Percentiles rank a stretch among this genome's conserved stretches.
phyloP scores from a whole-genome alignment of 2,113 vertebrate species.

The Melanerpes formicivorus region DNA sequence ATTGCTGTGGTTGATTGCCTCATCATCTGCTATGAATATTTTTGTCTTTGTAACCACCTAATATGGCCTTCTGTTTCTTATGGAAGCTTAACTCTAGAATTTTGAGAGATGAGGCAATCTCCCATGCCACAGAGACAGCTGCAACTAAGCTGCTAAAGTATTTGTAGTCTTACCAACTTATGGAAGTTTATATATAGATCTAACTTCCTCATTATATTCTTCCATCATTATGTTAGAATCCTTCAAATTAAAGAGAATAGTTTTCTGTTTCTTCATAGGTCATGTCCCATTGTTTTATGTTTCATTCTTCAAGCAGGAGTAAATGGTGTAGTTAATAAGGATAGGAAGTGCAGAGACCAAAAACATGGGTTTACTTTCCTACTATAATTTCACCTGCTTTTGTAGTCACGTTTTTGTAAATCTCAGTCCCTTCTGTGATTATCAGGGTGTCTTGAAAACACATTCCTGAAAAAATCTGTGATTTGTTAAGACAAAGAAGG shows the following conservation, averaged over 20 bases:
- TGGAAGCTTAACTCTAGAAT: not conserved
- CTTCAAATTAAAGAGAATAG: not conserved
- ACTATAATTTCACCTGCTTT: not conserved
- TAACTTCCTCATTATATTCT: not conserved
- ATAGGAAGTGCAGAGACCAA: not conserved
- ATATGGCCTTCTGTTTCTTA: not conserved
- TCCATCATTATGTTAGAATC: not conserved
- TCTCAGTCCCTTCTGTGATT: not conserved
- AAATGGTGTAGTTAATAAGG: not conserved
- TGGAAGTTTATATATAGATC: not conserved
- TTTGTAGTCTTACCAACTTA: not conserved
- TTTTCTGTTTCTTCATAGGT: not conserved
- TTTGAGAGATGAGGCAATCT: not conserved
- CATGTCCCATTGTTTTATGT: not conserved
- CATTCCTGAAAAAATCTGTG: not conserved
- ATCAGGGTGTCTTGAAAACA: not conserved
- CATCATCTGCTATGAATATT: not conserved
- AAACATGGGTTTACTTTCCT: not conserved
- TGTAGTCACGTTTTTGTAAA: accelerated
- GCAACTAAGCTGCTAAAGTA: not conserved
- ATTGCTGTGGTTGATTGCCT: conserved; percentile 11
- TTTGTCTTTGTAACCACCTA: not conserved
- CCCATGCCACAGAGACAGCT: not conserved
- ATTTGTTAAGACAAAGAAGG: not conserved
- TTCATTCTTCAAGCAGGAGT: not conserved